Conservation (phyloP, 2,113 vertebrate species). For the Lepus americanus region DNA sequence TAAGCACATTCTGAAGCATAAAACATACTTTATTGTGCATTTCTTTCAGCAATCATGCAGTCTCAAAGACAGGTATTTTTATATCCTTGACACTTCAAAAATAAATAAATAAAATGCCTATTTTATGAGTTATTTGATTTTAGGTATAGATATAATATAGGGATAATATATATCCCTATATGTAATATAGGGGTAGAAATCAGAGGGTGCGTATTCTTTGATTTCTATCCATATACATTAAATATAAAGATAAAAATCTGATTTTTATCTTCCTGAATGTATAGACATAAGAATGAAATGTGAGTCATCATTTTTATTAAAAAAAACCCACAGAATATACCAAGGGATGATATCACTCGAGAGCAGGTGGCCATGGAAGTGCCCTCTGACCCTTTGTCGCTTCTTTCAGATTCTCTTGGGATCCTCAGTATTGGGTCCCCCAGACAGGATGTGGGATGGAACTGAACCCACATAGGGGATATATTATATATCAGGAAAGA, state of each 20-base stretch:
- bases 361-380: background rate
- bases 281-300: conserved; percentile 45
- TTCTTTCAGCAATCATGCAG: background rate
- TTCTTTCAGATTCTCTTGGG: background rate
- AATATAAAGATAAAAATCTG: too few relatives aligned
- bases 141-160: too few relatives aligned
- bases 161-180: too few relatives aligned
- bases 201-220: too few relatives aligned
- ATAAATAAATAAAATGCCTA: conserved; percentile 20
- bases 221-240: too few relatives aligned
- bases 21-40: background rate
- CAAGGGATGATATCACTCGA: background rate
- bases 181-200: too few relatives aligned
- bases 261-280: too few relatives aligned
- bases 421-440: background rate
- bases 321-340: background rate
- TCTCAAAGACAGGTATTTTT: background rate
- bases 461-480: too few relatives aligned
- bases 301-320: conserved; percentile 7
- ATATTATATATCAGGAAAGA: background rate
- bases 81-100: conserved; percentile 1
- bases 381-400: background rate
- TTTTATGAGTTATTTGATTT: background rate
- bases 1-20: background rate
- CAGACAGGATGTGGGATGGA: background rate